phyloP scores from a whole-genome alignment of 2,113 vertebrate genomes.

The Maccullochella peelii region DNA sequence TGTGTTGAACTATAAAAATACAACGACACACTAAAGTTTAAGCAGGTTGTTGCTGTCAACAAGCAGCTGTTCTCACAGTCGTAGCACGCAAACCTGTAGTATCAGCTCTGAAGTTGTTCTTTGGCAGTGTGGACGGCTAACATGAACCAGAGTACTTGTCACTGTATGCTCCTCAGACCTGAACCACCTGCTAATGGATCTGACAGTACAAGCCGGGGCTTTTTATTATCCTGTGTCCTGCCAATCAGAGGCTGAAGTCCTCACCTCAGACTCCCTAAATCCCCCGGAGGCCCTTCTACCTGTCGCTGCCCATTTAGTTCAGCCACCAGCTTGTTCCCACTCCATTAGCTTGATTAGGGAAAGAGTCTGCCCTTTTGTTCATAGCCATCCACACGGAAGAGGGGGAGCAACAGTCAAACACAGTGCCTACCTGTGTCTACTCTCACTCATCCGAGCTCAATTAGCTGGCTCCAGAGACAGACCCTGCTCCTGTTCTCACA shows the following conservation, averaged over 20 bases:
- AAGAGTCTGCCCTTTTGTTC: conserved; percentile 80
- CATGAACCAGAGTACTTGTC: conserved; percentile 7
- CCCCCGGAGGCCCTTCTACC: conserved; percentile 47
- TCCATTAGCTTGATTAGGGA: conserved; percentile 79
- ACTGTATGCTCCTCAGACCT: conserved; percentile 23
- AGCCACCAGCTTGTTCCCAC: conserved; percentile 49
- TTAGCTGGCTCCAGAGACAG: conserved; percentile 61
- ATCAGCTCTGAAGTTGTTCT: neutral
- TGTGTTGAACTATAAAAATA: neutral
- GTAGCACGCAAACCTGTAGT: neutral
- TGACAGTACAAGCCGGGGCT: conserved; percentile 21
- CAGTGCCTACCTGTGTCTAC: conserved; percentile 43
- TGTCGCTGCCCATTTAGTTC: conserved; percentile 59
- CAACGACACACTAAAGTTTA: too few species aligned
- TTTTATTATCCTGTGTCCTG: conserved; percentile 53
- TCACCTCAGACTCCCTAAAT: conserved; percentile 30
- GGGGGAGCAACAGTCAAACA: conserved; percentile 31
- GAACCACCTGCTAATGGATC: conserved; percentile 49
- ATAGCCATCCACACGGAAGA: conserved; percentile 73
- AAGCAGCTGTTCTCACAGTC: neutral
- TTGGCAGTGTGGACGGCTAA: neutral
- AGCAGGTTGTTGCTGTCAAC: neutral
- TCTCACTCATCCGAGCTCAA: conserved; percentile 61
- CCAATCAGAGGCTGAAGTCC: conserved; percentile 39
- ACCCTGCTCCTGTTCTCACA: conserved; percentile 62